Evolutionary conservation across 2,888 invertebrate genomes (phyloP), one percentile per base, ranked within the genome.

Genomic region (Polymixis flavicincta): DNA sequence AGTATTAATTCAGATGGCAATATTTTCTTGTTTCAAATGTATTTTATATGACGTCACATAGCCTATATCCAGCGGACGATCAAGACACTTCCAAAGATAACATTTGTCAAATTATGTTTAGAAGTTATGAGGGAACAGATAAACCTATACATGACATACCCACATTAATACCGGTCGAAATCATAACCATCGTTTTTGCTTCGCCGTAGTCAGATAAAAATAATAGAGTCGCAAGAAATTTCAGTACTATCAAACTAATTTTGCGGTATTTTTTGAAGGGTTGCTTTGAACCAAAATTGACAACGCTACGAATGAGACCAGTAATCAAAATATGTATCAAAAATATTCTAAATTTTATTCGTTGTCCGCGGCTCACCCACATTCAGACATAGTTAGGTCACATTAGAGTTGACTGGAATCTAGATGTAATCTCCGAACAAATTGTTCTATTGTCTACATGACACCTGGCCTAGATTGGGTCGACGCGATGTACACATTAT

Each of bases 371-470:
- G 48, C 28, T 68, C 52, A 60, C 28, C 45, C 61, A 71, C 68
- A 52, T 64, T 48, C 59, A n/a, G 6, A 67, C 61, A 59, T 71
- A 72, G 63, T 73, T 69, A n/a, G n/a, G n/a, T 76, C 72, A 77
- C 61, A 54, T 28, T 70, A 63, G 37, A 66, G 13, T 59, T 32
- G 69, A 22, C 70, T 76, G 42, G 78, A 78, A 69, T 83, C 72
- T 75, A 81, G 76, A 76, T 81, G 50, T 72, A 66, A 84, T 84
- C 78, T 65, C 17, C n/a, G n/a, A 57, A 82, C 73, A 72, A 78
- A 81, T 84, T 73, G 70, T 84, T 75, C 76, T 81, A 86, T 84
- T 85, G 81, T 84, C 74, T 76, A 57, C 69, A 63, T 74, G 78
- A 61, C 71, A 76, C 76, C 78, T 84, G 77, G 63, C 85, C 85